Conservation (phyloP, 2,888 invertebrate species). For the Pristionchus exspectatus region DNA sequence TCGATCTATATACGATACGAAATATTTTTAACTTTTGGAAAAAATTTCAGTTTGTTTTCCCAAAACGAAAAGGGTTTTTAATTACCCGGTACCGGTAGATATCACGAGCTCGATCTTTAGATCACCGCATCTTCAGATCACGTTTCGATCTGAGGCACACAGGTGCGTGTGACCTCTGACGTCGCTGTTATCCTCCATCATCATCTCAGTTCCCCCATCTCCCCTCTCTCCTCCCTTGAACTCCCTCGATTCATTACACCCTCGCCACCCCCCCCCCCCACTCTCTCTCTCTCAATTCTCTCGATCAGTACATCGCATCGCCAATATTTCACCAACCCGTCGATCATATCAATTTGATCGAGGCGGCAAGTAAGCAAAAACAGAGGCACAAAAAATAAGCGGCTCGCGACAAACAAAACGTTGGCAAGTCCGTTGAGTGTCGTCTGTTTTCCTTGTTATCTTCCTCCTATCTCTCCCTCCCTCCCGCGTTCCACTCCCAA, state of each 20-base stretch:
- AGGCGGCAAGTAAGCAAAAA: not conserved
- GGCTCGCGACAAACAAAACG: conserved; percentile 28
- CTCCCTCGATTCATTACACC: conserved; percentile 28
- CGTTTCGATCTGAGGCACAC: not conserved
- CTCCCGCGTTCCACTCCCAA: not conserved
- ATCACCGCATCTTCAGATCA: no score
- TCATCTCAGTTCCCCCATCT: not conserved
- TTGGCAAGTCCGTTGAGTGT: conserved; percentile 24
- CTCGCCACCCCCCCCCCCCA: not conserved
- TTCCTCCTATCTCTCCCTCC: not conserved
- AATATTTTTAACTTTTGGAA: no score
- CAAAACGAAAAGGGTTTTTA: no score
- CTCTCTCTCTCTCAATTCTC: not conserved
- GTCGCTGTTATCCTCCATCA: not conserved
- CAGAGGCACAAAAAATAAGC: not conserved
- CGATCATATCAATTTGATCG: conserved; percentile 32
- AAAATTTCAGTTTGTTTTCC: no score
- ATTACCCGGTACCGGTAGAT: no score
- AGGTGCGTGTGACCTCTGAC: not conserved
- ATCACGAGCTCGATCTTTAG: no score
- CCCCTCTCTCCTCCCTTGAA: not conserved
- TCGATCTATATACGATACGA: no score
- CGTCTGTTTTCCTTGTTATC: not conserved
- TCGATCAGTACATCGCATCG: conserved; percentile 10
- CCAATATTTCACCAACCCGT: conserved; percentile 14